Conservation (phyloP, 2,113 vertebrate species). For the Hydrochoerus hydrochaeris region DNA sequence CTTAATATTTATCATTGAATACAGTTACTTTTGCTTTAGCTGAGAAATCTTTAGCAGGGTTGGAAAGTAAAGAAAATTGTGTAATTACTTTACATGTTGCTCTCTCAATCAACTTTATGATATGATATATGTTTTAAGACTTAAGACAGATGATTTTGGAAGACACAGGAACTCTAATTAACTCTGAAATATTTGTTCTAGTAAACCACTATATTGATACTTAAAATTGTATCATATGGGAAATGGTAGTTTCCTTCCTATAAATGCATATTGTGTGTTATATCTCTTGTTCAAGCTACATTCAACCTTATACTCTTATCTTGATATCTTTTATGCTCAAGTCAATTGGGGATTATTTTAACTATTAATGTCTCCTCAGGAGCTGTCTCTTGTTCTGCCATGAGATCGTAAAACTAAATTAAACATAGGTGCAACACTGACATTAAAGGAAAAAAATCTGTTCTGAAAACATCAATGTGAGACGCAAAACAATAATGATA, state of each 20-base stretch:
- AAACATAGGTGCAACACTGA: neutral
- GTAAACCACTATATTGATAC: neutral
- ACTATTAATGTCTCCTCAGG: conserved; percentile 54
- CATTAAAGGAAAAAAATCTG: conserved; percentile 39
- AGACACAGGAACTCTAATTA: conserved; percentile 35
- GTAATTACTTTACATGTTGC: neutral
- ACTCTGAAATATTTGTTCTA: neutral
- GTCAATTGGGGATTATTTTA: conserved; percentile 59
- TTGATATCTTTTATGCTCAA: conserved; percentile 62
- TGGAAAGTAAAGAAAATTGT: neutral
- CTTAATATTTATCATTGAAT: neutral
- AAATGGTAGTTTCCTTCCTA: conserved; percentile 1
- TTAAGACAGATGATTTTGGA: neutral
- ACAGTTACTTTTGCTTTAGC: neutral
- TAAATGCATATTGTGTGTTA: conserved; percentile 8
- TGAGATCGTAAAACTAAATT: conserved; percentile 30
- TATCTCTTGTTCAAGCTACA: neutral
- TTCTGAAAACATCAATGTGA: conserved; percentile 17
- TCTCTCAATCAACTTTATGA: conserved; percentile 5
- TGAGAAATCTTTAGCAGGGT: neutral
- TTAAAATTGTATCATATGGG: conserved; percentile 11
- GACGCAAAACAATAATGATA: neutral
- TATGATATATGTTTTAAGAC: neutral
- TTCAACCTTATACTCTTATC: conserved; percentile 36
- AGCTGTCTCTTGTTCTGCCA: conserved; percentile 1